These are phyloP conservation scores for Pelobates fuscus DNA, from an alignment of 2,113 vertebrate genomes.

Conservation along the genomic window DNA sequence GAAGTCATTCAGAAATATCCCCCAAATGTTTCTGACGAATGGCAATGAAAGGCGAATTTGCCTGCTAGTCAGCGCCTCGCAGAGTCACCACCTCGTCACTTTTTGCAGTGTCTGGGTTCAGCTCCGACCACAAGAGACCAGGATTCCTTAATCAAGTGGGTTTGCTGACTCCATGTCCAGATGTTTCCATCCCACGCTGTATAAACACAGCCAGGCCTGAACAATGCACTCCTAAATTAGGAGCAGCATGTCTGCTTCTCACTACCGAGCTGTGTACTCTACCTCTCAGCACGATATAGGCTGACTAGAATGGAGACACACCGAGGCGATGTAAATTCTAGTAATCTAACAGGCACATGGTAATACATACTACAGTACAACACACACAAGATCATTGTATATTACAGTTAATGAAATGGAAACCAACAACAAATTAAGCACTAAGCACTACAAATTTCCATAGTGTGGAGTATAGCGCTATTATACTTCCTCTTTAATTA, in stretches of 20 bases:
- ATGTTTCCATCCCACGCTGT: conserved; percentile 46
- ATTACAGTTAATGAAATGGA: no score
- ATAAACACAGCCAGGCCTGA: conserved; percentile 41
- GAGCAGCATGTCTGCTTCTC: background rate
- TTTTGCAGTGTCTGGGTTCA: conserved; percentile 24
- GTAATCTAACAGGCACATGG: no score
- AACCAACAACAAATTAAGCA: no score
- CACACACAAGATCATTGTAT: no score
- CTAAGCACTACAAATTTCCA: no score
- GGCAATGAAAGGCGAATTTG: conserved; percentile 12
- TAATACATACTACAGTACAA: no score
- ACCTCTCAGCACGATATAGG: background rate
- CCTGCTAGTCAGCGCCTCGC: conserved; percentile 15
- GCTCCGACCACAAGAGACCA: conserved; percentile 34
- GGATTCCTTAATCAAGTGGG: conserved; percentile 32
- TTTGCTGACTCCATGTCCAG: conserved; percentile 46
- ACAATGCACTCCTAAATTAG: conserved; percentile 38
- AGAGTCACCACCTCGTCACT: conserved; percentile 23
- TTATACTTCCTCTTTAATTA: no score
- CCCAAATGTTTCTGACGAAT: background rate
- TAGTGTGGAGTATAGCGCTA: no score
- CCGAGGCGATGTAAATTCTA: no score
- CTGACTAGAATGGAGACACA: background rate
- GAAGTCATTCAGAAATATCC: background rate
- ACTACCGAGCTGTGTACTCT: background rate